Base-by-base conservation (phyloP, 2,888 invertebrate genomes). In the Apamea anceps region DNA sequence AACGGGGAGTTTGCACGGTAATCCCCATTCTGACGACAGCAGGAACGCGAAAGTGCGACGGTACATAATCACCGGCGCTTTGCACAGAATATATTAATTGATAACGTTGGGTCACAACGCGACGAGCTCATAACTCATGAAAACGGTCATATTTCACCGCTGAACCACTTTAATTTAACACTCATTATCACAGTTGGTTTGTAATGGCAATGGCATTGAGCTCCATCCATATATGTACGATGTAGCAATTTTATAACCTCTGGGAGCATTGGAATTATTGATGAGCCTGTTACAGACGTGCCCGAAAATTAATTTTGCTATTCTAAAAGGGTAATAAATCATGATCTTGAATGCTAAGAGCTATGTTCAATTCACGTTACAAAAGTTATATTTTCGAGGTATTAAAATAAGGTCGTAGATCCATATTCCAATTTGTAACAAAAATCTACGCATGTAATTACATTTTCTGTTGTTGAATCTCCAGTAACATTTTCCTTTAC, bases 81-180 rank as follows among this genome's bases (percentile, higher is more conserved):
- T 90, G 88, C 92, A 90, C 91, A 87, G 93, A 93, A 94, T 93
- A 94, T 93, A 94, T 95, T 95, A 95, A 95, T 95, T 95, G 95
- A 95, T 95, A 95, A 94, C 92, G 90, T 87, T 82, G 92, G 91
- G 90, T 92, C 91, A 91, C 93, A 89, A 81, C 86, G 91, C 92
- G 93, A 94, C 92, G 91, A 91, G 90, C 92, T 92, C 94, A 91
- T 94, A 94, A 94, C 91, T 95, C 94, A 94, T 90, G 89, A 88
- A 90, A 90, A 90, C 90, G 86, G 89, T 93, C 94, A 93, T 94
- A 94, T 93, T 94, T 94, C 94, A 94, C 91, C 87, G 85, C 86
- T 77, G 86, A 88, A 89, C 91, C 92, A 94, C 91, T 94, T 94
- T 92, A 91, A 92, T 91, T 91, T 90, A 91, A 88, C 82, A 65